phyloP scores from a whole-genome alignment of 1,140 invertebrate genomes.

The Drosophila nasuta region DNA sequence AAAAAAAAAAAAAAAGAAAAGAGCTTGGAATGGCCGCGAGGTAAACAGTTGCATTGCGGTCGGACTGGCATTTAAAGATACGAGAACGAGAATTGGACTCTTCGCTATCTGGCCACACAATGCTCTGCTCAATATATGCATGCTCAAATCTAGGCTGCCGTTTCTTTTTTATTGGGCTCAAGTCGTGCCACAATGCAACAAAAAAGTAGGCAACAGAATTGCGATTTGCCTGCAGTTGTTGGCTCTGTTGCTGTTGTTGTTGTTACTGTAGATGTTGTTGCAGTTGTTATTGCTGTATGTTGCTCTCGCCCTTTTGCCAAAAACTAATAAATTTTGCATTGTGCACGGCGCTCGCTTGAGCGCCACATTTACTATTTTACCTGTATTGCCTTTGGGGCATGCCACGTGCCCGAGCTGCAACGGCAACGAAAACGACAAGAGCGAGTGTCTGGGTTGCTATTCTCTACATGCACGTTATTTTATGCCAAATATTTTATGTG shows the following conservation, averaged over 20 bases:
- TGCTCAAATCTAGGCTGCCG: conserved; percentile 54
- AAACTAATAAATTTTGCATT: conserved; percentile 70
- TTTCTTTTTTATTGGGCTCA: conserved; percentile 54
- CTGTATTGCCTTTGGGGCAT: conserved; percentile 38
- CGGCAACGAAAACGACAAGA: conserved; percentile 10
- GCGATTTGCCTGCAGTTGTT: conserved; percentile 55
- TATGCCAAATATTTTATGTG: conserved; percentile 60
- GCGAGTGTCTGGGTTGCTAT: conserved; percentile 15
- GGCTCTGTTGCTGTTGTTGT: conserved; percentile 11
- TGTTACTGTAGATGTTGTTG: conserved; percentile 5
- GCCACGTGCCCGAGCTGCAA: conserved; percentile 41
- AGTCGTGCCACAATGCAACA: conserved; percentile 49
- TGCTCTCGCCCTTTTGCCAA: conserved; percentile 48
- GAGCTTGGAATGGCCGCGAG: conserved; percentile 30
- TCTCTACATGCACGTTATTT: conserved; percentile 49
- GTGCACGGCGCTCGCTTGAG: conserved; percentile 46
- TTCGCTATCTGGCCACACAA: conserved; percentile 38
- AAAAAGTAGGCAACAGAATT: conserved; percentile 26
- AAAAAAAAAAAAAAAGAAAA: background rate
- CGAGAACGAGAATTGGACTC: conserved; percentile 34
- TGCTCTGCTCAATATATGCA: conserved; percentile 37
- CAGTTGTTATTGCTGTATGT: conserved; percentile 13
- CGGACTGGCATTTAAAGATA: conserved; percentile 51
- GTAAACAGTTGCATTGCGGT: conserved; percentile 58
- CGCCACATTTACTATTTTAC: conserved; percentile 38